Evolutionary conservation across 2,888 invertebrate species (phyloP).

Genomic region (Ganaspis brasiliensis): DNA sequence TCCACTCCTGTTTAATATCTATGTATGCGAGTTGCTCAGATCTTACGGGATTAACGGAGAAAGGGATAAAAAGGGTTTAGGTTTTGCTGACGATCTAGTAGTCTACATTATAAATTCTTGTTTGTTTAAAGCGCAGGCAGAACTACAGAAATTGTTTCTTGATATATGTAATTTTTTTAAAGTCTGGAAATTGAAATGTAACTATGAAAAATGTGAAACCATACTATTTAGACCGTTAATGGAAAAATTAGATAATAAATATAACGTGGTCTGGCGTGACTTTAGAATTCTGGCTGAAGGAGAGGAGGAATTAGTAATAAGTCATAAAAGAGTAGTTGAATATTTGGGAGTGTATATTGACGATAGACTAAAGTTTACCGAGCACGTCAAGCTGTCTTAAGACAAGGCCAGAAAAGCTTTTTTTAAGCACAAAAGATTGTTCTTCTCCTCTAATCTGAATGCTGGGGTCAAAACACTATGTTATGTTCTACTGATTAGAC

Average conservation of each 20-base stretch:
- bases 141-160: conserved; percentile 47
- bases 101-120: conserved; percentile 3
- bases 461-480: conserved; percentile 48
- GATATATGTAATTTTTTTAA: conserved; percentile 47
- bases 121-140: conserved; percentile 20
- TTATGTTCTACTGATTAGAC: conserved; percentile 47
- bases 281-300: conserved; percentile 22
- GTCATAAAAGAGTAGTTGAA: conserved; percentile 53
- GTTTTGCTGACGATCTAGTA: conserved; percentile 43
- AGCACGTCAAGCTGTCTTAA: conserved; percentile 41
- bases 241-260: conserved; percentile 1
- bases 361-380: conserved; percentile 48
- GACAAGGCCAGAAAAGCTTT: too few species aligned
- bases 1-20: conserved; percentile 45
- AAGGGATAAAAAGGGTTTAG: not conserved
- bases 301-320: not conserved
- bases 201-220: conserved; percentile 41
- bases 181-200: conserved; percentile 54
- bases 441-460: conserved; percentile 52
- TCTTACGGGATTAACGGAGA: conserved; percentile 11
- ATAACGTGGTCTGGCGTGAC: not conserved
- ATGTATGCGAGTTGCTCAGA: conserved; percentile 20
- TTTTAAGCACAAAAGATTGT: conserved; percentile 36
- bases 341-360: conserved; percentile 59
- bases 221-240: conserved; percentile 19